Conservation (phyloP, 1,140 invertebrate genomes). For the Drosophila aff. region DNA sequence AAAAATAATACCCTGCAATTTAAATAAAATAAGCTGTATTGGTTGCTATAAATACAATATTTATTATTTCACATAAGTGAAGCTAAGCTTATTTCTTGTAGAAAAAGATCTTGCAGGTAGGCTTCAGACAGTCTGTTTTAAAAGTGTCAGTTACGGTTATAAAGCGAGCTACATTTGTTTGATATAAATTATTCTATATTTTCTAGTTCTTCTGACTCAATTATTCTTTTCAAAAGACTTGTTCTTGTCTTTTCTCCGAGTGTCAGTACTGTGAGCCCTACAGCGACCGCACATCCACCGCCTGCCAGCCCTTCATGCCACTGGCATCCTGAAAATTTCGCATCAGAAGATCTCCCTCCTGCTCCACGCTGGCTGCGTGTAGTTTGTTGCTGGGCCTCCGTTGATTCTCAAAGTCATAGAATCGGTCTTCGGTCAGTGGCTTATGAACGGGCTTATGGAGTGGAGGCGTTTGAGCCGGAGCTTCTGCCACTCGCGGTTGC, state of each 20-base stretch:
- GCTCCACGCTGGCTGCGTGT: constrained; percentile 32
- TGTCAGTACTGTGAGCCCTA: constrained; percentile 20
- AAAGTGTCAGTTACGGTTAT: neutral
- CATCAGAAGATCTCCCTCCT: constrained; percentile 46
- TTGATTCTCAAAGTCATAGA: constrained; percentile 82
- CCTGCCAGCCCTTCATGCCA: constrained; percentile 72
- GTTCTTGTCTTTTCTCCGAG: neutral
- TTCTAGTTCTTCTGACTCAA: constrained; percentile 26
- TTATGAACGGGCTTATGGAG: constrained; percentile 6
- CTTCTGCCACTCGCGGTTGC: constrained; percentile 46
- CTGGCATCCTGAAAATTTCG: constrained; percentile 54
- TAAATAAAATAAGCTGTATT: neutral
- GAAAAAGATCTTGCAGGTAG: neutral
- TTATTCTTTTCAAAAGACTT: no score
- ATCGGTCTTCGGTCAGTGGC: constrained; percentile 62
- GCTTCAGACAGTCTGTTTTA: neutral
- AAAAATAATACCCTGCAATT: neutral
- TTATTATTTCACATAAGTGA: neutral
- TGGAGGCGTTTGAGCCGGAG: neutral
- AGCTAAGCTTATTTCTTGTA: neutral
- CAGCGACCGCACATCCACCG: constrained; percentile 70
- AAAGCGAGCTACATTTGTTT: neutral
- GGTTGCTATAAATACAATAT: neutral
- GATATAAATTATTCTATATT: constrained; percentile 3
- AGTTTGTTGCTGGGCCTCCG: constrained; percentile 43